Percentiles rank a stretch among this genome's conserved stretches.
Evolutionary conservation across 2,888 invertebrate genomes (phyloP).

Genomic region (Shargacucullia verbasci): DNA sequence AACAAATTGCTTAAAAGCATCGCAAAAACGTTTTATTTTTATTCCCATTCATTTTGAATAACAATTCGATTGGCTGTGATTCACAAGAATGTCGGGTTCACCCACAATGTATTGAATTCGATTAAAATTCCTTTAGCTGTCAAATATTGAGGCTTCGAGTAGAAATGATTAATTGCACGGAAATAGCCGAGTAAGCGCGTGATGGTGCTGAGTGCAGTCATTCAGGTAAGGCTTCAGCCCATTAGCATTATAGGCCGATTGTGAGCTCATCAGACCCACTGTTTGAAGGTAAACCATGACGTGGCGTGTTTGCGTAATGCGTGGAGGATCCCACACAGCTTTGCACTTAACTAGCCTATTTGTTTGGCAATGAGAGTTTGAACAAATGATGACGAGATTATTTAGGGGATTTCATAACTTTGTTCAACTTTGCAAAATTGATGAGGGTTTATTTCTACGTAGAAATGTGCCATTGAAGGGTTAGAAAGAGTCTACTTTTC

Average conservation of each 20-base stretch:
- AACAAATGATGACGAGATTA: neutral
- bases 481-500: too few relatives aligned
- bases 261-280: slow-evolving; percentile 61
- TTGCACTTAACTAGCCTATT: slow-evolving; percentile 27
- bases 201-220: slow-evolving; percentile 25
- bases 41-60: slow-evolving; percentile 41
- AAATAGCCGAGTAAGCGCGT: slow-evolving; percentile 65
- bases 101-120: slow-evolving; percentile 56
- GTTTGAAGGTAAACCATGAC: slow-evolving; percentile 67
- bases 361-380: slow-evolving; percentile 21
- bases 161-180: slow-evolving; percentile 72
- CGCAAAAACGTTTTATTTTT: slow-evolving; percentile 20
- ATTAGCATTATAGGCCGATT: slow-evolving; percentile 70
- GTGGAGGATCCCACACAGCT: slow-evolving; percentile 38
- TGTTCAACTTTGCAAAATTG: too few relatives aligned
- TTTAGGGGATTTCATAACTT: too few relatives aligned
- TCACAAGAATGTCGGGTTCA: slow-evolving; percentile 44
- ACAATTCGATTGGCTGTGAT: slow-evolving; percentile 38
- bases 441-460: too few relatives aligned
- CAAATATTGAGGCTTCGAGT: slow-evolving; percentile 62
- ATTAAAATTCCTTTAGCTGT: slow-evolving; percentile 65
- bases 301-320: slow-evolving; percentile 56
- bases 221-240: slow-evolving; percentile 59
- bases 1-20: slow-evolving; percentile 12
- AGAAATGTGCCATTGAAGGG: too few relatives aligned